phyloP scores from a whole-genome alignment of 2,113 vertebrate species.

The Platichthys stellatus region DNA sequence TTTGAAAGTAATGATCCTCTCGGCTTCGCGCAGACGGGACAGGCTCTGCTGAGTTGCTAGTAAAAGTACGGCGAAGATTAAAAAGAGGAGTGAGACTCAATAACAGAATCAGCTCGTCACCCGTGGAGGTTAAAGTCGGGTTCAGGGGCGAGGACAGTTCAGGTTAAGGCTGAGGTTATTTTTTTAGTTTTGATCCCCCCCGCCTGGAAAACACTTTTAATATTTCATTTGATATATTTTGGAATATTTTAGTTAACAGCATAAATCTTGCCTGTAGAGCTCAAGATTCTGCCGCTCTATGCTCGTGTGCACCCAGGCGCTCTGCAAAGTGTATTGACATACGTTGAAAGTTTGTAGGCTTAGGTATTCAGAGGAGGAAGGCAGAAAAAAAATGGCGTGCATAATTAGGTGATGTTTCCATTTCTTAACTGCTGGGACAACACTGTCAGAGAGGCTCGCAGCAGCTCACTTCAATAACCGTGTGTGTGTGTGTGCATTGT shows the following conservation, averaged over 20 bases:
- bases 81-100: conserved; percentile 61
- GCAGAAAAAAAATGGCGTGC: conserved; percentile 52
- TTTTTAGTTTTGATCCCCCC: conserved; percentile 1
- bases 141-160: neutral
- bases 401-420: conserved; percentile 79
- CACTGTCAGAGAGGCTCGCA: conserved; percentile 72
- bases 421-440: conserved; percentile 78
- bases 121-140: conserved; percentile 10
- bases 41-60: conserved; percentile 68
- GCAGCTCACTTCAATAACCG: conserved; percentile 77
- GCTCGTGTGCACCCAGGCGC: conserved; percentile 15
- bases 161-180: neutral
- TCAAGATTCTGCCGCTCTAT: conserved; percentile 5
- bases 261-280: neutral
- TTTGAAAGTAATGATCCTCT: conserved; percentile 76
- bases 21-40: conserved; percentile 58
- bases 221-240: neutral
- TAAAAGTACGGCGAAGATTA: conserved; percentile 72
- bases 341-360: conserved; percentile 78
- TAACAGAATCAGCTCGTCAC: conserved; percentile 20
- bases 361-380: conserved; percentile 47
- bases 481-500: conserved; percentile 61
- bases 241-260: conserved; percentile 1
- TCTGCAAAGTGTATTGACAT: conserved; percentile 68
- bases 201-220: conserved; percentile 10